A percentile compares a stretch with the other conserved stretches of the same genome.
Conservation (phyloP, 2,113 vertebrate species). For the Pycnonotus jocosus region DNA sequence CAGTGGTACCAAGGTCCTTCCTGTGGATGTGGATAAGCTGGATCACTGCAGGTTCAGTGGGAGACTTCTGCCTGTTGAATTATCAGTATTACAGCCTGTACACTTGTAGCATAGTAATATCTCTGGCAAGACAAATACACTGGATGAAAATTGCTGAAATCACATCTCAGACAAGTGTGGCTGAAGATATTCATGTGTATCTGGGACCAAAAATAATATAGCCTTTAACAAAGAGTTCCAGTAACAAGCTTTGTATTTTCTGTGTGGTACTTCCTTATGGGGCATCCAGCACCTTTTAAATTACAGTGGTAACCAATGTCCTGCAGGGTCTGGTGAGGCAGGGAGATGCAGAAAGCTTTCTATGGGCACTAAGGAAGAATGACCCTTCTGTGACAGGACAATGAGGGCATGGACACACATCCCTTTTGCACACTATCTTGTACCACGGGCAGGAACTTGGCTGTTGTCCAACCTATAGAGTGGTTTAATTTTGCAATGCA, state of each 20-base stretch:
- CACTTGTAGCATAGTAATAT: not conserved
- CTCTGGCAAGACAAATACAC: not conserved
- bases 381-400: not conserved
- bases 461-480: not conserved
- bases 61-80: not conserved
- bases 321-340: not conserved
- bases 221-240: not conserved
- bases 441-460: not conserved
- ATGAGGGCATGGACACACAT: fast-evolving
- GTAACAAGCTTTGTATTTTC: not conserved
- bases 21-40: not conserved
- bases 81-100: not conserved
- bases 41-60: not conserved
- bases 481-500: not conserved
- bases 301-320: not conserved
- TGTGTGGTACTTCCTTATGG: not conserved
- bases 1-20: not conserved
- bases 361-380: not conserved
- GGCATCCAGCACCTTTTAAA: not conserved
- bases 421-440: fast-evolving
- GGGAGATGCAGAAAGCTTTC: not conserved
- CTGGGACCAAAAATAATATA: not conserved
- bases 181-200: not conserved
- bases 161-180: not conserved
- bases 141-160: not conserved